A percentile compares a stretch with the other conserved stretches of the same genome.
Conservation (phyloP, 1,140 invertebrate species). For the Centruroides sculpturatus region DNA sequence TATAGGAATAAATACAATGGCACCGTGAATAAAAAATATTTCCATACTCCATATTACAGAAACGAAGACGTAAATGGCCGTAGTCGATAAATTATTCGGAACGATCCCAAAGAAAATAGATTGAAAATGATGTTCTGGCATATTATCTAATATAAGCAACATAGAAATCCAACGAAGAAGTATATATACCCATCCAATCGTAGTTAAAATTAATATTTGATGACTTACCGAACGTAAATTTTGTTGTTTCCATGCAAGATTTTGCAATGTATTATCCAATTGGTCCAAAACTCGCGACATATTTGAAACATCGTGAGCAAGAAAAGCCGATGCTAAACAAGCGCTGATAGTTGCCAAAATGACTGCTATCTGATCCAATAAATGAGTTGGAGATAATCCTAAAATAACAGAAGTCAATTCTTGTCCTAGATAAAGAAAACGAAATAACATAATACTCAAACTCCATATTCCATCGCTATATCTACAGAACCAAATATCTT, state of each 20-base stretch:
- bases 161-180: conserved; percentile 3
- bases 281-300: conserved; percentile 2
- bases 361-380: conserved; percentile 12
- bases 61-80: conserved; percentile 3
- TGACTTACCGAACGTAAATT: conserved; percentile 1
- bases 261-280: conserved; percentile 8
- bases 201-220: conserved; percentile 3
- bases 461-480: conserved; percentile 7
- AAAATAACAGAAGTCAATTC: conserved; percentile 8
- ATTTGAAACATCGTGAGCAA: background rate
- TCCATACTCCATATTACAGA: conserved; percentile 5
- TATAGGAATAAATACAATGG: conserved; percentile 15
- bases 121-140: conserved; percentile 4
- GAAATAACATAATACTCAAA: conserved; percentile 1
- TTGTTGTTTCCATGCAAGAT: background rate
- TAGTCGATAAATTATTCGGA: conserved; percentile 1
- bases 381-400: conserved; percentile 1
- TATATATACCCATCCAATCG: conserved; percentile 10
- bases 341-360: conserved; percentile 6
- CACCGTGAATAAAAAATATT: conserved; percentile 15
- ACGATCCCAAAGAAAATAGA: conserved; percentile 7
- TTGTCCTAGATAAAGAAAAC: conserved; percentile 5
- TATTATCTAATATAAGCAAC: conserved; percentile 10
- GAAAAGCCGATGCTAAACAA: background rate
- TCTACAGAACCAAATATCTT: background rate